Conservation (phyloP, 2,797 vertebrate genomes). For the Gastrophryne carolinensis region DNA sequence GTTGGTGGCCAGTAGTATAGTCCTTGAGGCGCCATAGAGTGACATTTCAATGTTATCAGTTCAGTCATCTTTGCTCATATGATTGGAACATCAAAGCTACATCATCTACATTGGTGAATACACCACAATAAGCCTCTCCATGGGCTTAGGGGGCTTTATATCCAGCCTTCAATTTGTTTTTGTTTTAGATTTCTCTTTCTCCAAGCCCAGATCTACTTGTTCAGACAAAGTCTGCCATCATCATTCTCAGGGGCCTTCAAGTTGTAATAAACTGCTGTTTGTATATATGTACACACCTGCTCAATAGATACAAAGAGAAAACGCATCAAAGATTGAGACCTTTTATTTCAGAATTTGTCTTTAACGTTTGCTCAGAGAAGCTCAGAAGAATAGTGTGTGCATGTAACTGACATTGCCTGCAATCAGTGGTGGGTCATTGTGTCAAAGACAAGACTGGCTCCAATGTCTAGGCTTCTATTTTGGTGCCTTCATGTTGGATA, state of each 20-base stretch:
- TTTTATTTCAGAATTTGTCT: constrained; percentile 1
- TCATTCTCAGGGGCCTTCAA: not conserved
- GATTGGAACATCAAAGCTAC: not conserved
- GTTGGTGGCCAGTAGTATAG: no score
- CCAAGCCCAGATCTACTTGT: not conserved
- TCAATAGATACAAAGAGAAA: not conserved
- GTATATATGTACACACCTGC: constrained; percentile 1
- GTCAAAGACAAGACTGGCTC: not conserved
- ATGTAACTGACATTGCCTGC: not conserved
- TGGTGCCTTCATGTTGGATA: not conserved
- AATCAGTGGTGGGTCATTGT: not conserved
- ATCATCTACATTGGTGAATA: not conserved
- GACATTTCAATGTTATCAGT: no score
- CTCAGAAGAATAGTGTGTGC: not conserved
- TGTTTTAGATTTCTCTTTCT: not conserved
- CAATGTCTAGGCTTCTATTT: not conserved
- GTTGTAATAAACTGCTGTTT: constrained; percentile 1
- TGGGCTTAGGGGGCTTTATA: not conserved
- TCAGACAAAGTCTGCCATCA: not conserved
- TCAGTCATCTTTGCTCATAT: no score
- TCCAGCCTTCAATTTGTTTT: not conserved
- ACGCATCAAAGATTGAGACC: constrained; percentile 1
- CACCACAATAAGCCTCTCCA: not conserved
- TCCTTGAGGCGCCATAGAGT: no score
- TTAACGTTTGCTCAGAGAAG: not conserved